Percentiles rank a stretch among this genome's conserved stretches.
Conservation (phyloP, 2,113 vertebrate genomes). For the Lamprotornis superbus region DNA sequence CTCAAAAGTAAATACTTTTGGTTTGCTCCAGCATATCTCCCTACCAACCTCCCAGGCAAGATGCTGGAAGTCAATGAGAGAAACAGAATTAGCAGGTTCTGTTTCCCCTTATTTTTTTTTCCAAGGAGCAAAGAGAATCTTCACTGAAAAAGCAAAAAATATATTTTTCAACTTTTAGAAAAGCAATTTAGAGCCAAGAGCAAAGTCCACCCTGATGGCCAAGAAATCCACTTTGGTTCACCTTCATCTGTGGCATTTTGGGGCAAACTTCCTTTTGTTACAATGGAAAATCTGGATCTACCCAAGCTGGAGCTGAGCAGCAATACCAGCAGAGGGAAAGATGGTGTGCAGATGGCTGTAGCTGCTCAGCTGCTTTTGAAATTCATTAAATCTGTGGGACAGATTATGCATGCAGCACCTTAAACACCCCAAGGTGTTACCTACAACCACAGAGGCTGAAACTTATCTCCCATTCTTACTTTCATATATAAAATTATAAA, state of each 20-base stretch:
- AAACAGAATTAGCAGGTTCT: neutral
- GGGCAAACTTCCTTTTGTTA: neutral
- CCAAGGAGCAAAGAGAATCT: neutral
- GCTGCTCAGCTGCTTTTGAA: neutral
- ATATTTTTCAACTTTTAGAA: slow-evolving; percentile 11
- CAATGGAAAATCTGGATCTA: slow-evolving; percentile 29
- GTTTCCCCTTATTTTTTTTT: neutral
- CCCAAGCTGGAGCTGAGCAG: neutral
- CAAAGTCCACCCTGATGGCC: neutral
- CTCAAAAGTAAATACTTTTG: neutral
- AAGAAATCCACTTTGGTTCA: slow-evolving; percentile 13
- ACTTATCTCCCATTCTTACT: neutral
- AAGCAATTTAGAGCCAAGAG: neutral
- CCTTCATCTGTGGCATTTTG: slow-evolving; percentile 14
- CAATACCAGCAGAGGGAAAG: neutral
- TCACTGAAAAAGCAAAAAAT: neutral
- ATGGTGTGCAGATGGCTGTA: neutral
- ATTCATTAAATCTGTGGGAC: neutral
- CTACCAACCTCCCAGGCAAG: neutral
- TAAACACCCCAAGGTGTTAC: neutral
- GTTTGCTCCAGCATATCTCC: neutral
- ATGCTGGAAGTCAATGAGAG: neutral
- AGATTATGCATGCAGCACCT: neutral
- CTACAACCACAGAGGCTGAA: neutral
- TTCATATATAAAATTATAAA: neutral